These are phyloP conservation scores for Cottoperca gobio DNA, from an alignment of 2,797 vertebrate species.

Conservation along the genomic window DNA sequence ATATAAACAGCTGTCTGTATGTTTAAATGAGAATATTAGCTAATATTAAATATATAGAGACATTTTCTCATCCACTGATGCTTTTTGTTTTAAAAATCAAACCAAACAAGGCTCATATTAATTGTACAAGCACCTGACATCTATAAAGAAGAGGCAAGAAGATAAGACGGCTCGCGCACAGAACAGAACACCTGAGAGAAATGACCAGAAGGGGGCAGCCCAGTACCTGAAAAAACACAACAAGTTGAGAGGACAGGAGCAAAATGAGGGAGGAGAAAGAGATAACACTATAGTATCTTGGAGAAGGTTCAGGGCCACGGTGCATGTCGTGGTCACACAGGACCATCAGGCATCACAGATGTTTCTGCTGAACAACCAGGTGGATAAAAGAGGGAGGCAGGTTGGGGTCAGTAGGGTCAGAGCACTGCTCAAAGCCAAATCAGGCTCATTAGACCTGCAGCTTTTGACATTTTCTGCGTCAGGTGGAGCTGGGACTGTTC, in stretches of 20 bases:
- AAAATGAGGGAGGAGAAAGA: not conserved
- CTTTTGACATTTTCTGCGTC: constrained; percentile 55
- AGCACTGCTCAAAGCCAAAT: constrained; percentile 31
- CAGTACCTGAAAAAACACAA: constrained; percentile 59
- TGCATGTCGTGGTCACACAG: constrained; percentile 53
- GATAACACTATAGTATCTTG: constrained; percentile 32
- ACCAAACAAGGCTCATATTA: constrained; percentile 45
- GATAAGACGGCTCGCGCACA: constrained; percentile 47
- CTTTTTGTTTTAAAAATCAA: constrained; percentile 15
- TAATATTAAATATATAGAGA: constrained; percentile 67
- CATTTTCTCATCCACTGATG: constrained; percentile 32
- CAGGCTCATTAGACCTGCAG: constrained; percentile 22
- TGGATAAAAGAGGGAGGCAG: not conserved
- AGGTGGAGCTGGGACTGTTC: constrained; percentile 47
- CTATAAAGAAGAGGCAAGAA: constrained; percentile 63
- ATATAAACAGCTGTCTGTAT: constrained; percentile 60
- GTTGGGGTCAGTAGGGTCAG: not conserved
- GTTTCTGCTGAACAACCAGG: constrained; percentile 39
- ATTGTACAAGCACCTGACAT: constrained; percentile 75
- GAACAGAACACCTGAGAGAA: constrained; percentile 79
- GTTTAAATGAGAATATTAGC: constrained; percentile 61
- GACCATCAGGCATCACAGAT: constrained; percentile 45
- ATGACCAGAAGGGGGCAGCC: constrained; percentile 79
- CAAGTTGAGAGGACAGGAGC: constrained; percentile 18
- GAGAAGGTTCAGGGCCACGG: constrained; percentile 38